Base-by-base conservation (phyloP, 2,797 vertebrate species). In the Clarias laeviceps region DNA sequence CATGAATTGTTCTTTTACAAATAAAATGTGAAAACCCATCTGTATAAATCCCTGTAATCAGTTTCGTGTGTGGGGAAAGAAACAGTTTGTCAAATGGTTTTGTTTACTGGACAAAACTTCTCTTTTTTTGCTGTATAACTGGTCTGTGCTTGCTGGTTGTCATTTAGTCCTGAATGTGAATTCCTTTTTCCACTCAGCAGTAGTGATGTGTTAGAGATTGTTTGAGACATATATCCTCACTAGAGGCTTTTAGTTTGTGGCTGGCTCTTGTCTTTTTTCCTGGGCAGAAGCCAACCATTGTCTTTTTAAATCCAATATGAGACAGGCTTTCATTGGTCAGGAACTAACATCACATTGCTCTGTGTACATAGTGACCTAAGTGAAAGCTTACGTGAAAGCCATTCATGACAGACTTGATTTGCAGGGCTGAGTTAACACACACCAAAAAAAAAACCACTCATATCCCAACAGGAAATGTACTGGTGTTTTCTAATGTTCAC, bases 401-500 rank as follows among this genome's bases (percentile, higher is more conserved):
- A 84, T 89, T 81, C 56, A 85, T 66, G 59, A 81, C 80, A 34
- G 78, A 78, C n/a, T 50, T 27, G 29, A 72, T 86, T 89, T 90
- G 76, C 82, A 86, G 83, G 85, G 87, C 68, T 88, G 86, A 90
- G 77, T 84, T 88, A 61, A 82, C 84, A 88, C 80, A 89, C 87
- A 85, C 78, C 50, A 83, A 73, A 54, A 29, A 57, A 18, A 59
- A 22, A 37, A 6, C 12, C 57, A 24, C 78, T 76, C 72, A 84
- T 82, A 73, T 78, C 79, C 65, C 62, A 73, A 87, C 70, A 82
- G 80, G 64, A 87, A 78, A 68, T 76, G 74, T 56, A 72, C 66
- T 61, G 37, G 59, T 32, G 66, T 3, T 77, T 84, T 84, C 80
- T 87, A 65, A 80, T 86, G 61, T 74, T 45, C 32, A 22, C n/a